Conservation (phyloP, 2,888 invertebrate species). For the Andrena hattorfiana region DNA sequence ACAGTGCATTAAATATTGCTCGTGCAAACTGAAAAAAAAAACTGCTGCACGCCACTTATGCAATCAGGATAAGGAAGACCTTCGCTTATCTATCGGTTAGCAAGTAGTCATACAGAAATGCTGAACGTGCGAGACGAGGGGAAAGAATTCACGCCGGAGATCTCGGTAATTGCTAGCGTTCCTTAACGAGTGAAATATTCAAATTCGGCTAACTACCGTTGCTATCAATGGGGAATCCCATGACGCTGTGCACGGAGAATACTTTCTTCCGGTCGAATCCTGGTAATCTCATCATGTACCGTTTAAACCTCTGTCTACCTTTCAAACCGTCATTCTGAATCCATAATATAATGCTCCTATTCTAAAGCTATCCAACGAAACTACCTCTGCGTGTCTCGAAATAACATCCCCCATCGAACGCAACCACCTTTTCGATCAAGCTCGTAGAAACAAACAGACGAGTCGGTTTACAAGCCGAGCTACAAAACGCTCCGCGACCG, state of each 20-base stretch:
- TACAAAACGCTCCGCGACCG: not conserved
- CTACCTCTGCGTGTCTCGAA: too few relatives aligned
- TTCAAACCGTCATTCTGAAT: too few relatives aligned
- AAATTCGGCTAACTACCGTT: not conserved
- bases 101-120: not conserved
- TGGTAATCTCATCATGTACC: too few relatives aligned
- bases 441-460: not conserved
- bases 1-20: conserved; percentile 10
- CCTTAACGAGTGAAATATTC: not conserved
- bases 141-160: not conserved
- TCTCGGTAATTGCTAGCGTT: not conserved
- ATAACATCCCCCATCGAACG: too few relatives aligned
- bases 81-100: not conserved
- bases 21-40: not conserved
- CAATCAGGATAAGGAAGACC: not conserved
- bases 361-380: too few relatives aligned
- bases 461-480: not conserved
- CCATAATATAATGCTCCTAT: too few relatives aligned
- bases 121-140: not conserved
- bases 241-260: too few relatives aligned
- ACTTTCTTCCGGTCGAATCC: too few relatives aligned
- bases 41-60: conserved; percentile 4
- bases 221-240: too few relatives aligned
- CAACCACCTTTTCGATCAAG: not conserved
- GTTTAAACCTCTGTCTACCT: too few relatives aligned